Evolutionary conservation across 2,888 invertebrate species (phyloP).

Genomic region (Thera obeliscata): DNA sequence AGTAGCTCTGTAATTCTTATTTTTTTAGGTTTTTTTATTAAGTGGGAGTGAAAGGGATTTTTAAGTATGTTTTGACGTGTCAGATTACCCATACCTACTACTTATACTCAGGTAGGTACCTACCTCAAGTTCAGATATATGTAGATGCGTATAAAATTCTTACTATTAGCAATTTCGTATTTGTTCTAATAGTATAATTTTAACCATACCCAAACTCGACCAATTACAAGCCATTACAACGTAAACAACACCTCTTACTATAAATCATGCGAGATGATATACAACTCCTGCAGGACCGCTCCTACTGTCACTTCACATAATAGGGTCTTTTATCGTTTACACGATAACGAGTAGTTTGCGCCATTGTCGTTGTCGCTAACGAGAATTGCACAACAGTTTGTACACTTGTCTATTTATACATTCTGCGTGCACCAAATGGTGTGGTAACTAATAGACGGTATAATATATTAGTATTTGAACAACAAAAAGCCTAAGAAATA

Average conservation of each 20-base stretch:
- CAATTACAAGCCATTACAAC: conserved; percentile 61
- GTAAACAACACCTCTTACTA: conserved; percentile 42
- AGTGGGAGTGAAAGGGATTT: no score
- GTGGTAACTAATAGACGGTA: no score
- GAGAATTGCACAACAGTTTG: conserved; percentile 21
- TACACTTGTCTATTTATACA: conserved; percentile 8
- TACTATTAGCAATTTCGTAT: not conserved
- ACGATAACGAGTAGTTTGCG: conserved; percentile 54
- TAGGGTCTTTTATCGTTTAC: conserved; percentile 64
- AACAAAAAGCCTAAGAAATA: no score
- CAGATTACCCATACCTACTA: no score
- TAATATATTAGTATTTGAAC: no score
- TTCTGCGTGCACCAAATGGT: not conserved
- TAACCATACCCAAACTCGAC: conserved; percentile 29
- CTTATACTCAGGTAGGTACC: no score
- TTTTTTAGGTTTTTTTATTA: no score
- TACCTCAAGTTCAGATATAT: no score
- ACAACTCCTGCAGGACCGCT: conserved; percentile 65
- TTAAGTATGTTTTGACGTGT: no score
- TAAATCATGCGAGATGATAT: conserved; percentile 77
- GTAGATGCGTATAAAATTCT: no score
- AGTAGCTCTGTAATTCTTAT: no score
- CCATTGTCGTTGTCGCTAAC: conserved; percentile 38
- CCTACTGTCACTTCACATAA: conserved; percentile 70
- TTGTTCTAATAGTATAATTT: not conserved